Base-by-base conservation (phyloP, 2,888 invertebrate species). In the Ormyrus pomaceus region DNA sequence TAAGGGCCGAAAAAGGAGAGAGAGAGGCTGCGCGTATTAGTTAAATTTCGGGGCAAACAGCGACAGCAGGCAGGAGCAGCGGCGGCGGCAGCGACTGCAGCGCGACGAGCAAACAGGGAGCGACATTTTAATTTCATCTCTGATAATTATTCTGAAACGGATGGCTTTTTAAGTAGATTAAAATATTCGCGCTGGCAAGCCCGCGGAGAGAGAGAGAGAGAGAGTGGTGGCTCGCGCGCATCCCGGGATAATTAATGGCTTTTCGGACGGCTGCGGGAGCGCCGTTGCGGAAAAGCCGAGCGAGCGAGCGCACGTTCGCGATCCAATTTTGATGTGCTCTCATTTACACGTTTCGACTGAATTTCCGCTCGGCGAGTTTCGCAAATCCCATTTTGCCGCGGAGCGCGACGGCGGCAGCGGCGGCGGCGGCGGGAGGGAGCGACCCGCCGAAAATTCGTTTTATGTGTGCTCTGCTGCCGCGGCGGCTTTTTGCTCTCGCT, bases 161-260 rank as follows among this genome's bases (percentile, higher is more conserved):
- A 90, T 89, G 88, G 88, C 89, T 88, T 90, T 90, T 90, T 89
- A 89, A 90, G 87, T 88, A 87, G 89, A 89, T 90, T 89, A 89
- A 90, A 90, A 90, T 88, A 61, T 51, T 61, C 34, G 34, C 34
- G 34, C 34, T 34, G 34, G 34, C 34, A 34, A 34, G 34, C 34
- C 34, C 34, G 34, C 34, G 34, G 34, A 34, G 34, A 4, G 34
- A 34, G 34, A 34, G 34, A 34, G 34, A 34, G 34, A 34, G 34
- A 34, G 34, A 34, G 34, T 1, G 34, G 34, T 34, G 34, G 3
- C 34, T 11, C 46, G 19, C 70, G 51, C 87, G 83, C 84, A 85
- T 34, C 85, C 85, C 19, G 85, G 85, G 86, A 88, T 89, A 89
- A 89, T 89, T 89, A 88, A 89, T 89, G 87, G 87, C 85, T 86